Base-by-base conservation (phyloP, 2,888 invertebrate genomes). In the Agonopterix subpropinquella region DNA sequence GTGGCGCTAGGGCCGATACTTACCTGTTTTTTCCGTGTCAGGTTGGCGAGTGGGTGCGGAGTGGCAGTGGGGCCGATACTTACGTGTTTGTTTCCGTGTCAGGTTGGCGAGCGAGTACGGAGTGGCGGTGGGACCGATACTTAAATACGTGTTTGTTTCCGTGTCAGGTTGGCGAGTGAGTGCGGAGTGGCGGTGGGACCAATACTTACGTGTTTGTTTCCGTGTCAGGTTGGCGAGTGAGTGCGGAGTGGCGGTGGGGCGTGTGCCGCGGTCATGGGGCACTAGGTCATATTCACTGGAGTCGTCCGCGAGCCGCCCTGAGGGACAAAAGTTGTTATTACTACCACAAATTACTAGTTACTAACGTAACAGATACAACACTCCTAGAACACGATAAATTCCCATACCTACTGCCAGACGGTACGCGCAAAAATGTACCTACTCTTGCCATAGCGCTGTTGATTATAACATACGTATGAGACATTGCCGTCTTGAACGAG, bases 221-320 rank as follows among this genome's bases (percentile, higher is more conserved):
- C 13, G 70, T 73, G 79, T 80, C 77, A 77, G 80, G 81, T 75
- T 68, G 80, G 78, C 73, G 70, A 72, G 71, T 66, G 64, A 63
- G 67, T 67, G 62, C 64, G 70, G 65, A 59, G 62, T 61, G 62
- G 58, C 56, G 71, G 77, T 67, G 77, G 69, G 64, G 72, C 73
- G 74, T 65, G 80, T 75, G 77, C 73, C 77, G 78, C 71, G 73
- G 70, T 75, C 84, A 85, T 84, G 77, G 75, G 80, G 80, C 80
- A 76, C 78, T 87, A 87, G 78, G 85, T 86, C 87, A 87, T 87
- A 74, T 73, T 85, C 81, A 67, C 70, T 56, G 61, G 58, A 62
- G 69, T 65, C 65, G 65, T 64, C 60, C 61, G 63, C 57, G 63
- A 70, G 65, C 74, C 73, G 59, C 70, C 77, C 85, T 85, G 77